Percentiles rank a stretch among this genome's conserved stretches.
These are phyloP conservation scores for Hirudinaria manillensis DNA, from an alignment of 2,888 invertebrate genomes.

Conservation along the genomic window DNA sequence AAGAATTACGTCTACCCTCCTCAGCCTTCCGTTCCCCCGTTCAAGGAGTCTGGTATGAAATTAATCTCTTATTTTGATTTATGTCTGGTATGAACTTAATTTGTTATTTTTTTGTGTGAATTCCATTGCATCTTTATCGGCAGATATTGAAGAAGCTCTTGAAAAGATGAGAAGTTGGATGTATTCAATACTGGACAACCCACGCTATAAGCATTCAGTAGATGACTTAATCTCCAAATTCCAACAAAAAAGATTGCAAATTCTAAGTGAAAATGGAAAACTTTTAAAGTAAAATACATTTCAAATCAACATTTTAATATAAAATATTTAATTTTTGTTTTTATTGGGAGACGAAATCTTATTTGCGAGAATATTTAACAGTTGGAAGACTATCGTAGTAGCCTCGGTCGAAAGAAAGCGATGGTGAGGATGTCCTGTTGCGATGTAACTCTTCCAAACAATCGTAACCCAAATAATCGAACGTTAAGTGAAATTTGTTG, in stretches of 20 bases:
- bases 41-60: background rate
- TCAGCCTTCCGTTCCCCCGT: background rate
- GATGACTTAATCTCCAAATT: no score
- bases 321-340: no score
- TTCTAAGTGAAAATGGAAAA: no score
- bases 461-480: conserved; percentile 45
- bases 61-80: background rate
- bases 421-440: conserved; percentile 42
- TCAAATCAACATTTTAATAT: no score
- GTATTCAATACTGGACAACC: background rate
- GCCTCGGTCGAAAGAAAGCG: conserved; percentile 30
- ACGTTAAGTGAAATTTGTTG: conserved; percentile 48
- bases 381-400: conserved; percentile 39
- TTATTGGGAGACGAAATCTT: no score
- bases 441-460: conserved; percentile 48
- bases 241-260: no score
- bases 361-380: conserved; percentile 38
- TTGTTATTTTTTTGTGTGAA: background rate
- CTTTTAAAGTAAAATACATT: no score
- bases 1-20: conserved; percentile 21
- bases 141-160: background rate
- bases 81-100: background rate
- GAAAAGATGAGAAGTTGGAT: background rate
- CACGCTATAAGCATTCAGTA: no score
- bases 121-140: background rate